phyloP scores from a whole-genome alignment of 2,113 vertebrate species.

The Rhea pennata region DNA sequence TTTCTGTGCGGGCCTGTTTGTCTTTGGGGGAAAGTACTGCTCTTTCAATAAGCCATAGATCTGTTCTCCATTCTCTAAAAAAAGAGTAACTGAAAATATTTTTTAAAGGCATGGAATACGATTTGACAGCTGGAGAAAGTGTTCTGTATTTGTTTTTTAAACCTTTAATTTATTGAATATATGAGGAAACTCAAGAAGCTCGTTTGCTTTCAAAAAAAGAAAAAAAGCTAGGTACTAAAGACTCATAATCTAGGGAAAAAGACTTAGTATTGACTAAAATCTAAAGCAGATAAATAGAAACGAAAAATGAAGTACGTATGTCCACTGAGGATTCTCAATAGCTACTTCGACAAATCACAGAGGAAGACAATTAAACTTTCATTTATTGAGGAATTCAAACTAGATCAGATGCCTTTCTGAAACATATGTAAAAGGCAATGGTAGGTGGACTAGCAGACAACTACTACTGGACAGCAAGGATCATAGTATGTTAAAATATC shows the following conservation, averaged over 20 bases:
- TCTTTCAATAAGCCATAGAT: neutral
- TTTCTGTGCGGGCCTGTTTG: neutral
- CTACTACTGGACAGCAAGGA: neutral
- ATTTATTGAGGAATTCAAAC: neutral
- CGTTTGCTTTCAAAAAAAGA: neutral
- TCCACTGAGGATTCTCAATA: neutral
- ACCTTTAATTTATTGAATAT: neutral
- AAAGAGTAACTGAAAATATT: neutral
- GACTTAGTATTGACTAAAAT: neutral
- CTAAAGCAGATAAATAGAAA: neutral
- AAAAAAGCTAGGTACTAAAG: neutral
- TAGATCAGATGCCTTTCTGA: neutral
- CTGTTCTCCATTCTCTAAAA: neutral
- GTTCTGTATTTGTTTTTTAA: neutral
- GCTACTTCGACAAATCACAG: neutral
- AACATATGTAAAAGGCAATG: neutral
- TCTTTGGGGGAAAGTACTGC: neutral
- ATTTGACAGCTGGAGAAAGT: neutral
- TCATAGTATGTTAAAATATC: neutral
- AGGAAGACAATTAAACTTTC: neutral
- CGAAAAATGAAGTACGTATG: neutral
- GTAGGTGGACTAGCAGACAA: neutral
- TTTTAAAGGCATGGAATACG: neutral
- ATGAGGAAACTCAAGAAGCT: neutral
- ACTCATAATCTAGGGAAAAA: neutral